A percentile compares a stretch with the other conserved stretches of the same genome.
phyloP scores from a whole-genome alignment of 2,797 vertebrate species.

The Antrozous pallidus region DNA sequence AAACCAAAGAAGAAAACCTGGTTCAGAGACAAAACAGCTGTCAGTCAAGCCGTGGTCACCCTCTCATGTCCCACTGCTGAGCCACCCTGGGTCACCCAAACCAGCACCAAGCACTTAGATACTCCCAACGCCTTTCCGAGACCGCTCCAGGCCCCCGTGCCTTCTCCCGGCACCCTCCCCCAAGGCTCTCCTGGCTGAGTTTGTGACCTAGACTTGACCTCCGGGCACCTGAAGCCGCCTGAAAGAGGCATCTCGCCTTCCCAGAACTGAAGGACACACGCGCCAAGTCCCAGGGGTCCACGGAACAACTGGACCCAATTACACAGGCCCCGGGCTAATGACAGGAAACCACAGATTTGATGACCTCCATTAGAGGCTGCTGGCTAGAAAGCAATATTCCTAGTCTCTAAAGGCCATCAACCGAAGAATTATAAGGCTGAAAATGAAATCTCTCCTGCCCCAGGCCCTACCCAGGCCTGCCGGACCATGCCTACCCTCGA shows the following conservation, averaged over 20 bases:
- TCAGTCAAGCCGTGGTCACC: neutral
- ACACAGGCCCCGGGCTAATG: neutral
- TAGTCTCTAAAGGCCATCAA: neutral
- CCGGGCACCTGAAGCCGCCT: neutral
- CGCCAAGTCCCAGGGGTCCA: neutral
- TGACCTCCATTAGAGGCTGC: neutral
- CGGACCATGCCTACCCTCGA: neutral
- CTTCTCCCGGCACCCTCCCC: neutral
- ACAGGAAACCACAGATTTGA: neutral
- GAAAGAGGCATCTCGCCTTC: neutral
- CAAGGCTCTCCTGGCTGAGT: neutral
- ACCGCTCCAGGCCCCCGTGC: neutral
- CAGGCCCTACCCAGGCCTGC: neutral
- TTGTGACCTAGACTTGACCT: conserved; percentile 7
- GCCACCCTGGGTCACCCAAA: neutral
- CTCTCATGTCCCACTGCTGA: neutral
- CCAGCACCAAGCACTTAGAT: neutral
- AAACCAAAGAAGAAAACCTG: conserved; percentile 1
- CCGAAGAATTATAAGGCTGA: neutral
- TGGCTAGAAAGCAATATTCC: neutral
- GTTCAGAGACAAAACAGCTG: neutral
- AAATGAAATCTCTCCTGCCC: neutral
- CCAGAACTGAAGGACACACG: neutral
- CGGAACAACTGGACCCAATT: neutral
- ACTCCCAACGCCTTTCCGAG: neutral